Percentiles rank a stretch among this genome's conserved stretches.
These are phyloP conservation scores for Rhabdophis nuchalis DNA, from an alignment of 2,797 vertebrate species.

Conservation along the genomic window DNA sequence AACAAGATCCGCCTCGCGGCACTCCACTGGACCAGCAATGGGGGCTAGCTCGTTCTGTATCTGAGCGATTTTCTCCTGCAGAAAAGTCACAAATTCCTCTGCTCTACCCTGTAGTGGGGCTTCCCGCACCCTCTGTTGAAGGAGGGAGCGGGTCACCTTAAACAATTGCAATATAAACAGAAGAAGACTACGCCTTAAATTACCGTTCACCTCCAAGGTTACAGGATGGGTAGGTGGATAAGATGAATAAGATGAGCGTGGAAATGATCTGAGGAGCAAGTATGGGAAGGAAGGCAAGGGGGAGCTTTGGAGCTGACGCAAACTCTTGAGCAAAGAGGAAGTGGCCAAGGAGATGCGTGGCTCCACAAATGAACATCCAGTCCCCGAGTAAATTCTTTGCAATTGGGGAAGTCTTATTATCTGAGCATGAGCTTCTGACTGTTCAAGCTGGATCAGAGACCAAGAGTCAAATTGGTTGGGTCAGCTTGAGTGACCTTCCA, in stretches of 20 bases:
- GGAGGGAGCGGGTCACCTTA: too few relatives aligned
- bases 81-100: too few relatives aligned
- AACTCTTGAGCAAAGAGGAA: background rate
- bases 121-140: too few relatives aligned
- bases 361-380: background rate
- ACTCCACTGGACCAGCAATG: too few relatives aligned
- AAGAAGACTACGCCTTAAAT: slow-evolving; percentile 49
- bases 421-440: background rate
- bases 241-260: background rate
- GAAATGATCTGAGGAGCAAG: background rate
- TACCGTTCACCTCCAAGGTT: background rate
- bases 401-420: background rate
- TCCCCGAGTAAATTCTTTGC: background rate
- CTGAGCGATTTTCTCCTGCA: too few relatives aligned
- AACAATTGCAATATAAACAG: slow-evolving; percentile 62
- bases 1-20: too few relatives aligned
- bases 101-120: too few relatives aligned
- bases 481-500: background rate
- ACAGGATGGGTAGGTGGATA: background rate
- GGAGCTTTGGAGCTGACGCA: background rate
- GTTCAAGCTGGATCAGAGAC: background rate
- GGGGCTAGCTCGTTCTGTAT: too few relatives aligned
- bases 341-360: background rate
- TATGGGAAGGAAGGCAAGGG: background rate
- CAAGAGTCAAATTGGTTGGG: background rate